Evolutionary conservation across 2,888 invertebrate species (phyloP), one percentile per base, ranked within the genome.

Genomic region (Oegoconia quadripuncta): DNA sequence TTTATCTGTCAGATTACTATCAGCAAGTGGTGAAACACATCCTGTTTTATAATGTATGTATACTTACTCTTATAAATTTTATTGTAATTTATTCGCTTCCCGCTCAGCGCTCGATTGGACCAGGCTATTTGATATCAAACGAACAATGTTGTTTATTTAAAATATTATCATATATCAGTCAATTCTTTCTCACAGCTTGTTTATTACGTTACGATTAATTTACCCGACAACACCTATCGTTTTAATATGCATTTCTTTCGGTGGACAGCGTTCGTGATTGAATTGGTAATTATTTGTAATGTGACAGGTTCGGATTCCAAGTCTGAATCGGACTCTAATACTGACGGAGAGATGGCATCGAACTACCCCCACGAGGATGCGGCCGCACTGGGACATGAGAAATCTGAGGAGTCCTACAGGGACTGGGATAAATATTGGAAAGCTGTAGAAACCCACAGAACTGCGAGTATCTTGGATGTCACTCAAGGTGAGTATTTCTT

Each of bases 341-440:
- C 76, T 0, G 76, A 78, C 50, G 56, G 62, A 7, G 79, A 79
- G 39, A 74, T 75, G 75, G 42, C 66, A 2, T 32, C 55, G 1
- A 61, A 41, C 30, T 74, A 61, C 44, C 72, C 74, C 0, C 74
- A 79, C 52, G 78, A 78, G 20, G 74, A 80, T 47, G 75, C 76
- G 0, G 46, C 59, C 1, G 50, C 70, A 26, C 58, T 87, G 1
- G 86, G 49, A 4, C 60, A 51, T 3, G 83, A 83, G 32, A 80
- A 77, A 47, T 78, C 84, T 0, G 81, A 84, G 36, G 80, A 81
- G 40, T 59, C 59, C 0, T 81, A 68, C 50, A 67, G 66, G 31
- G 76, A 77, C 25, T 87, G 86, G 86, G 53, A 65, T 17, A 70
- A 64, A 18, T 84, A 74, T 47, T 87, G 83, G 83, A 56, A 53